Evolutionary conservation across 1,140 invertebrate species (phyloP).

Genomic region (Apis florea): DNA sequence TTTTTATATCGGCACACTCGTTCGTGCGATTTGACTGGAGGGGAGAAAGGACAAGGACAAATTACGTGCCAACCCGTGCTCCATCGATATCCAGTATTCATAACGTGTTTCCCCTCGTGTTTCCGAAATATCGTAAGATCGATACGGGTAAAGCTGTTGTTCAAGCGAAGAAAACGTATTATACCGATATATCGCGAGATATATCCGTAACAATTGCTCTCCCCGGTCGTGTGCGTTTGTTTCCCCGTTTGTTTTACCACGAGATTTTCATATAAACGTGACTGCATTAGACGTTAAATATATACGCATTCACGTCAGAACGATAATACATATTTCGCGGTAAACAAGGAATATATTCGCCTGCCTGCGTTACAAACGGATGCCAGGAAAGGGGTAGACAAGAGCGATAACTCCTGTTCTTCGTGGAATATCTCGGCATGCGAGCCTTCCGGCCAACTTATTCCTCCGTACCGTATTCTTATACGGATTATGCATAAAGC

Average conservation of each 20-base stretch:
- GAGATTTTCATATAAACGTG: slow-evolving; percentile 46
- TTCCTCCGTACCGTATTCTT: slow-evolving; percentile 32
- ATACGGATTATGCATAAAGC: slow-evolving; percentile 54
- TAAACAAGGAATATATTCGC: slow-evolving; percentile 56
- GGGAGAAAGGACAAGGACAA: too few relatives aligned
- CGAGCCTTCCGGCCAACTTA: slow-evolving; percentile 33
- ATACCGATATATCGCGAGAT: background rate
- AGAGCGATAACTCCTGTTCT: slow-evolving; percentile 53
- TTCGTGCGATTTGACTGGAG: too few relatives aligned
- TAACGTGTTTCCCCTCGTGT: background rate
- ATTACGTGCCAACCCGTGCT: background rate
- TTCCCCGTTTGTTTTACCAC: background rate
- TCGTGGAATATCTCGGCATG: slow-evolving; percentile 42
- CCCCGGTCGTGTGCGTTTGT: background rate
- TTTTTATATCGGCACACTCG: background rate
- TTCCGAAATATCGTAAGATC: background rate
- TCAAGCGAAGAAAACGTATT: background rate
- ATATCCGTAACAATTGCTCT: background rate
- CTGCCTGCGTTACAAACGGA: slow-evolving; percentile 47
- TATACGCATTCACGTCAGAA: slow-evolving; percentile 58
- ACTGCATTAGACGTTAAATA: slow-evolving; percentile 65
- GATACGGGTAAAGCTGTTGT: background rate
- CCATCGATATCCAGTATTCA: background rate
- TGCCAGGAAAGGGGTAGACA: slow-evolving; percentile 42
- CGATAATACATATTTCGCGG: slow-evolving; percentile 62